Conservation (phyloP, 1,140 invertebrate genomes). For the Globodera rostochiensis region DNA sequence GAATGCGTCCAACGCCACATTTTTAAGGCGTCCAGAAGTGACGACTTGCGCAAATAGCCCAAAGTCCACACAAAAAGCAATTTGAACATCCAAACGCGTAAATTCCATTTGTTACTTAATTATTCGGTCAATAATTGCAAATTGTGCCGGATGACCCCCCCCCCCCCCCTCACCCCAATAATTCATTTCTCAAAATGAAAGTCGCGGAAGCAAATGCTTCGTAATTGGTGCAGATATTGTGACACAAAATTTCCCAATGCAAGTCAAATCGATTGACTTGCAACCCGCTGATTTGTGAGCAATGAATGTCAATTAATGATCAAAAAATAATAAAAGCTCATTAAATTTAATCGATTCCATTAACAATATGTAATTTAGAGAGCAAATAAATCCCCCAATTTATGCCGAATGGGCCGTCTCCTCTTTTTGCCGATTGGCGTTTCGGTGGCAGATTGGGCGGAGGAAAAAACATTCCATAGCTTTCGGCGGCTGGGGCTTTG, state of each 20-base stretch:
- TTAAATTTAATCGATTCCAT: too few species aligned
- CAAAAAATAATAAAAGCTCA: too few species aligned
- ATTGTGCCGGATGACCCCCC: background rate
- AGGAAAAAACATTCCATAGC: slow-evolving; percentile 31
- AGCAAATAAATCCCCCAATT: background rate
- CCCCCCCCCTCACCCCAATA: too few species aligned
- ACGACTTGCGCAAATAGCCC: too few species aligned
- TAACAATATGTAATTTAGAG: background rate
- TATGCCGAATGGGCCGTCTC: background rate
- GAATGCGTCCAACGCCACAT: background rate
- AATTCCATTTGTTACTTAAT: too few species aligned
- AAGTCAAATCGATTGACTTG: too few species aligned
- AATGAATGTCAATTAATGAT: background rate
- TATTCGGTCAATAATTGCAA: background rate
- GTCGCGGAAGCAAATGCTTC: too few species aligned
- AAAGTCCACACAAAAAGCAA: background rate
- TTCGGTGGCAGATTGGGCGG: slow-evolving; percentile 32
- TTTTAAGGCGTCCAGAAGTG: background rate
- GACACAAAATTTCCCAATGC: too few species aligned
- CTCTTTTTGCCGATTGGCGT: background rate
- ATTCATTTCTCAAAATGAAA: too few species aligned
- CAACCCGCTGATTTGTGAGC: too few species aligned
- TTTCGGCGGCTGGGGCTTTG: slow-evolving; percentile 34
- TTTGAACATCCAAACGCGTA: too few species aligned
- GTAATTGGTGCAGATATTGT: too few species aligned